Base-by-base conservation (phyloP, 2,113 vertebrate species). In the Ceratotherium simum region DNA sequence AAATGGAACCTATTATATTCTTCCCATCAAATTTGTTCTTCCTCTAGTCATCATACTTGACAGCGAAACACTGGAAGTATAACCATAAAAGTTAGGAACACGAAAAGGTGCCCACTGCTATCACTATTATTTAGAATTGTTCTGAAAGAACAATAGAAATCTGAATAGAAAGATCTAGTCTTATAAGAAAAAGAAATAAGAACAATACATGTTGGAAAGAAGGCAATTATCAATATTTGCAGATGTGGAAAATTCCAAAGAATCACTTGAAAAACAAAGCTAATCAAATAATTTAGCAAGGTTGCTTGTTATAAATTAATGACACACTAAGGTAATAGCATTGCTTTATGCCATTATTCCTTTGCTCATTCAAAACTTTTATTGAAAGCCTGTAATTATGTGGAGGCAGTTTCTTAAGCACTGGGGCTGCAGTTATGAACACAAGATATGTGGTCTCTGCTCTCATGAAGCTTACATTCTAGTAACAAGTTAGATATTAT, bases 201-300 rank as follows among this genome's bases (percentile, higher is more conserved):
- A 67, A 60, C 11, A 84, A 78, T 54, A 85, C 18, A 10, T 46
- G 17, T 51, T 70, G 29, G 67, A 39, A 91, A 64, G 76, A 75
- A 67, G 58, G 60, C 23, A 91, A 75, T 69, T 62, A 78, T 48
- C 56, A 72, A 48, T 91, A 58, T 83, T 80, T 78, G 58, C 20
- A 78, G 72, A 58, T 83, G 54, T 62, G 33, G 54, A 86, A 91
- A 95, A 95, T 64, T 92, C 62, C 90, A 95, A 54, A 64, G 62
- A 72, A 92, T 89, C 62, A 70, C 18, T 25, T 84, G 56, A 84
- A 92, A 95, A 92, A 79, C 54, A 64, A 48, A 93, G 64, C 78
- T 70, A 64, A 92, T 36, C 21, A 78, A 85, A 64, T 42, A 93
- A 84, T 64, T 92, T 72, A 83, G 51, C 31, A 89, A 91, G 33